Percentiles rank a stretch among this genome's conserved stretches.
Conservation (phyloP, 2,888 invertebrate species). For the Heteropelma amictum region DNA sequence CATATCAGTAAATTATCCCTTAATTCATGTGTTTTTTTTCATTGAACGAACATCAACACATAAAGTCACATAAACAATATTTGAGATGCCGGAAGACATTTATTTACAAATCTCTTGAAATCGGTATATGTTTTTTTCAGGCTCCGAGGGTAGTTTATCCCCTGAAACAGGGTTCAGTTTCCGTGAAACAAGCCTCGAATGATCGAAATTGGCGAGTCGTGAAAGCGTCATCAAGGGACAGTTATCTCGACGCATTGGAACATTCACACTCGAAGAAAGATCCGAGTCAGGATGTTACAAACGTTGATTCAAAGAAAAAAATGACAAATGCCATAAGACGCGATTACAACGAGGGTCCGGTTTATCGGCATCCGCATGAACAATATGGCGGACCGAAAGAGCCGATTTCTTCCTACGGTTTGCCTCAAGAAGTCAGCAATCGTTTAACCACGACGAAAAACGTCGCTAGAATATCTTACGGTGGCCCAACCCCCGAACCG, state of each 20-base stretch:
- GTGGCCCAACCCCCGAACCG: conserved; percentile 43
- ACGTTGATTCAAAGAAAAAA: conserved; percentile 50
- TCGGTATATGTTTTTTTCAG: background rate
- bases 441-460: conserved; percentile 62
- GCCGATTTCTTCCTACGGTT: conserved; percentile 52
- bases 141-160: conserved; percentile 30
- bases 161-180: background rate
- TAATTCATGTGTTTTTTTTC: no score
- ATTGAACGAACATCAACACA: no score
- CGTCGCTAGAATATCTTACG: conserved; percentile 40
- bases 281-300: conserved; percentile 61
- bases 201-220: conserved; percentile 52
- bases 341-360: conserved; percentile 65
- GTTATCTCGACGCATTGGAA: conserved; percentile 83
- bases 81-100: background rate
- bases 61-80: background rate
- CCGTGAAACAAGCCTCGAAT: conserved; percentile 28
- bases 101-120: background rate
- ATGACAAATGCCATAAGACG: conserved; percentile 61
- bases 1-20: no score
- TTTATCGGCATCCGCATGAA: conserved; percentile 58
- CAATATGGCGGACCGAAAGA: conserved; percentile 51
- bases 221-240: conserved; percentile 76
- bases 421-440: conserved; percentile 39
- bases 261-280: conserved; percentile 80